Evolutionary conservation across 2,797 vertebrate species (phyloP), one percentile per base, ranked within the genome.

Genomic region (Tragopan temminckii): DNA sequence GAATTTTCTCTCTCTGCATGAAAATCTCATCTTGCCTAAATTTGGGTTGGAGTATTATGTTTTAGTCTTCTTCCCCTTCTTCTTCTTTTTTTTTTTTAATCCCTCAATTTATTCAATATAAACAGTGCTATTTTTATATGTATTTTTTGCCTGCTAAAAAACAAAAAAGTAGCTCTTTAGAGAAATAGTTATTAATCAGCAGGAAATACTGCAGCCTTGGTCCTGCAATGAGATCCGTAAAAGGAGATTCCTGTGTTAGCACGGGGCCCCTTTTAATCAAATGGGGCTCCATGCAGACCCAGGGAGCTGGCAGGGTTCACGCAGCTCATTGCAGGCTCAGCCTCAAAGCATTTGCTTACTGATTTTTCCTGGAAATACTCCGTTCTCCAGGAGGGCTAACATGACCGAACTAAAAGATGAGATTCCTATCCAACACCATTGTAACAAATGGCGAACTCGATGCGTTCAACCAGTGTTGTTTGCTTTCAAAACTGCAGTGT

Each of bases 31-130:
- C 9, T 24, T 61, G 50, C 29, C 20, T 25, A 13, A 5, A 4
- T 16, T 42, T 40, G 48, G 4, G 8, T 61, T 79, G n/a, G 31
- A 29, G 29, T 0, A 0, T 52, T 59, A 1, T 5, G 3, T 42
- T 89, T 78, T 68, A 68, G 79, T 19, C 8, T 18, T 2, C 2
- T 17, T 5, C 2, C 8, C 27, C 11, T 18, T 25, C 5, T 27
- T 55, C 27, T 43, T 13, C 33, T 80, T 21, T 11, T 68, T 40
- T 38, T 52, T 16, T 31, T 31, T 18, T 66, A n/a, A 7, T 43
- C 80, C 35, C 31, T 58, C 20, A 43, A 31, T 53, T 53, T 53
- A 53, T 94, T 58, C 38, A 35, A 5, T 46, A 35, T 17, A 59
- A 80, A 35, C 20, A 2, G 8, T 16, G 15, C 2, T 48, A 15